Evolutionary conservation across 2,888 invertebrate species (phyloP), one percentile per base, ranked within the genome.

Genomic region (Cabera pusaria): DNA sequence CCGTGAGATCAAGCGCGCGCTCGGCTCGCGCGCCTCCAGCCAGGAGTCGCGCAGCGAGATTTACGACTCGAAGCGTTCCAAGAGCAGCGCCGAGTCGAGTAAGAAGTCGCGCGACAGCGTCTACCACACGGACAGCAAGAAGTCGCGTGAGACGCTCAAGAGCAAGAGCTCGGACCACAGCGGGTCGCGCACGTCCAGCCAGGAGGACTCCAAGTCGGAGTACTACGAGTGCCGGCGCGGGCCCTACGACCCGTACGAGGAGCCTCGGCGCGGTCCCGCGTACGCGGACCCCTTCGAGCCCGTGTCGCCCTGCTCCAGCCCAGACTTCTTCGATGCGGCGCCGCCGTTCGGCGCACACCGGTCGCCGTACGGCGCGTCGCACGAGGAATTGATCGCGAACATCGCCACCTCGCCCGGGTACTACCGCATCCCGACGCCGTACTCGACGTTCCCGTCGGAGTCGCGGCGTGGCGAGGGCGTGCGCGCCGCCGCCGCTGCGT

Each of bases 141-240:
- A 92, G 60, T 92, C 92, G 1, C 85, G 92, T 14, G 92, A 92
- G 55, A 92, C 91, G 9, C 81, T 91, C 4, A 92, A 92, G 57
- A 92, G 92, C 59, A 92, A 92, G 57, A 91, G 90, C 35, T 91
- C 92, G 0, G 90, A 91, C 42, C 84, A 87, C 26, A 92, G 92
- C 0, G 90, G 90, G 2, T 89, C 93, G 0, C 84, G 93, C 27
- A 93, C 93, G 1, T 93, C 93, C 0, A 93, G 93, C 60, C 90
- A 92, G 53, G 93, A 92, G 53, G 94, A 93, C 64, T 93, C 93
- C n/a, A 93, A 92, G 60, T 93, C 93, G 21, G 93, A 93, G 69
- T 92, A 93, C 62, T 93, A 92, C 57, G 93, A 93, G 54, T 90
- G 92, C 10, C 93, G 92, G 74, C 90, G 85, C 60, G 82, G 76